phyloP scores from a whole-genome alignment of 2,113 vertebrate species.

The Dromiciops gliroides region DNA sequence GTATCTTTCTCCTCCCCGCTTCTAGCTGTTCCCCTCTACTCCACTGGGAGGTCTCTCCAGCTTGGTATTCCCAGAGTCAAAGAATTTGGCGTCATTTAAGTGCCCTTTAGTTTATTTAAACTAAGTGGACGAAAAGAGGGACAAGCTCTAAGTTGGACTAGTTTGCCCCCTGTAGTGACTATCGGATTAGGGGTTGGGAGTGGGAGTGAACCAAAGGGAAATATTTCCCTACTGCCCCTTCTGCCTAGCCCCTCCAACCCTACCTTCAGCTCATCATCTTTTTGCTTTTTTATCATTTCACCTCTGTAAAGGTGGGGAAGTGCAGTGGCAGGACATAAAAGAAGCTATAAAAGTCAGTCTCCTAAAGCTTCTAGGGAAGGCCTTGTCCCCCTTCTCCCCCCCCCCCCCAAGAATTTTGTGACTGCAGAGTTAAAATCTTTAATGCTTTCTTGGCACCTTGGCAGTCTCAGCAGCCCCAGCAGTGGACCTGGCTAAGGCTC shows the following conservation, averaged over 20 bases:
- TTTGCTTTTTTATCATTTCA: background rate
- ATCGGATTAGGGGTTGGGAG: background rate
- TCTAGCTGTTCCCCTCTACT: background rate
- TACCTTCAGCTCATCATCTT: background rate
- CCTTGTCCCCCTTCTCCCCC: too few species aligned
- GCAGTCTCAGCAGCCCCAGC: background rate
- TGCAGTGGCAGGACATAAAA: background rate
- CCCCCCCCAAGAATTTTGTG: background rate
- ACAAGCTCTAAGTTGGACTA: background rate
- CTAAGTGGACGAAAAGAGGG: background rate
- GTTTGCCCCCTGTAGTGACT: background rate
- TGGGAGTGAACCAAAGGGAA: background rate
- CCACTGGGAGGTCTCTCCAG: background rate
- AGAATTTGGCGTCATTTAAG: background rate
- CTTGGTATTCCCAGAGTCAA: background rate
- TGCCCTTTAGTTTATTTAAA: background rate
- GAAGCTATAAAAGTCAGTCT: background rate
- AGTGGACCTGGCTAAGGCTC: background rate
- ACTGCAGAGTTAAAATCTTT: background rate
- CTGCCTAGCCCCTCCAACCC: background rate
- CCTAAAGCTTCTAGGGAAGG: background rate
- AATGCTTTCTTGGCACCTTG: background rate
- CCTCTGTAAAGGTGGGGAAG: background rate
- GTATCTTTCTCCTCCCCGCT: background rate
- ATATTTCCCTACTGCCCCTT: background rate